phyloP scores from a whole-genome alignment of 2,797 vertebrate genomes.

The Enteromius argenteus region DNA sequence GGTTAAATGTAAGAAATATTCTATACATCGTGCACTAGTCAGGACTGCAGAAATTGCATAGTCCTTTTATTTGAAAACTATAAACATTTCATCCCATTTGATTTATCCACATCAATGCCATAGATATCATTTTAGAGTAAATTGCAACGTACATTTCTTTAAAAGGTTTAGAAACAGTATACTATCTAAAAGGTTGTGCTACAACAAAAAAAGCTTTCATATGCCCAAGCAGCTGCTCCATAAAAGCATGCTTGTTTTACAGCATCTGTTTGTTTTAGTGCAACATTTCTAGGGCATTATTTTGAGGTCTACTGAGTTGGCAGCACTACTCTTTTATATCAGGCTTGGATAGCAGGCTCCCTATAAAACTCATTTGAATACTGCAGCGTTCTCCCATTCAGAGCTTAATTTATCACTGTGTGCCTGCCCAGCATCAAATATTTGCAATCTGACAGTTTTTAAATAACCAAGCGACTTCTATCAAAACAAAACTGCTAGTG shows the following conservation, averaged over 20 bases:
- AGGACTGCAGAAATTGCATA: neutral
- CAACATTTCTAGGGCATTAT: conserved; percentile 39
- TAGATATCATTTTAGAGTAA: neutral
- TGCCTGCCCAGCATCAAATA: conserved; percentile 32
- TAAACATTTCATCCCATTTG: neutral
- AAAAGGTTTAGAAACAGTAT: conserved; percentile 11
- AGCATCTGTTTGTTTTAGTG: conserved; percentile 55
- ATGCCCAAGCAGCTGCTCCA: conserved; percentile 43
- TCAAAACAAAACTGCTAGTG: conserved; percentile 34
- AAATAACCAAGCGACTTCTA: conserved; percentile 20
- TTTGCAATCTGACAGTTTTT: conserved; percentile 34
- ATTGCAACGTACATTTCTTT: conserved; percentile 10
- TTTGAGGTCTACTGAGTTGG: conserved; percentile 41
- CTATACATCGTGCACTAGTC: neutral
- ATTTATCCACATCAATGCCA: conserved; percentile 22
- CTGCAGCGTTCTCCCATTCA: conserved; percentile 18
- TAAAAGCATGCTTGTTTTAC: conserved; percentile 48
- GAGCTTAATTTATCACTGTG: conserved; percentile 30
- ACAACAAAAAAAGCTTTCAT: conserved; percentile 26
- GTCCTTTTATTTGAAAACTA: neutral
- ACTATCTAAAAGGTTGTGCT: conserved; percentile 30
- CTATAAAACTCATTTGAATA: conserved; percentile 23
- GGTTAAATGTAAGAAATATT: too few relatives aligned
- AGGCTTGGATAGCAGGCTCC: conserved; percentile 14
- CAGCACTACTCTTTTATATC: conserved; percentile 12